phyloP scores from a whole-genome alignment of 2,113 vertebrate species.

The Psittacara wagleri region DNA sequence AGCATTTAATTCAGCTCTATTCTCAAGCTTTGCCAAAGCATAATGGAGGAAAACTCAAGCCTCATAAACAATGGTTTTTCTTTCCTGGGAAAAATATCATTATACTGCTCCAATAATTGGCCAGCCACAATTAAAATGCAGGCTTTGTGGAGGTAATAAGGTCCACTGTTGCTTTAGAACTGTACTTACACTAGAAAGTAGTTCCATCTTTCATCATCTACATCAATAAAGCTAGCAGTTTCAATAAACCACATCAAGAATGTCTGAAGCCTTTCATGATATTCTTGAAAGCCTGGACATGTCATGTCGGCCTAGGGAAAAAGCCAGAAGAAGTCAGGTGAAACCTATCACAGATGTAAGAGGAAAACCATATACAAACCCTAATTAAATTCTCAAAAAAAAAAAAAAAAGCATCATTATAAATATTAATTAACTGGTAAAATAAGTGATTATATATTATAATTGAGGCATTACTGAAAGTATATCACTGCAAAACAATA shows the following conservation, averaged over 20 bases:
- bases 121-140: conserved; percentile 89
- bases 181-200: conserved; percentile 99
- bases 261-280: conserved; percentile 96
- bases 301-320: conserved; percentile 90
- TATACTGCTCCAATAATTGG: conserved; percentile 96
- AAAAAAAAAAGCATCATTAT: conserved; percentile 31
- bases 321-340: conserved; percentile 81
- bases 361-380: conserved; percentile 33
- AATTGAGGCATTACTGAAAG: background rate
- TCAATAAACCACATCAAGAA: conserved; percentile 99
- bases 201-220: conserved; percentile 98
- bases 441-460: background rate
- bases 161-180: conserved; percentile 87
- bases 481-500: background rate
- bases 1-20: conserved; percentile 98
- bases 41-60: conserved; percentile 96
- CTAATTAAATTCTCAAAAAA: conserved; percentile 44
- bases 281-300: conserved; percentile 94
- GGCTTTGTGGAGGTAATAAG: conserved; percentile 82
- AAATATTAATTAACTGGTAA: background rate
- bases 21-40: conserved; percentile 86
- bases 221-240: conserved; percentile 98
- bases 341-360: conserved; percentile 71
- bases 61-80: conserved; percentile 95
- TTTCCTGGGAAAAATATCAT: conserved; percentile 95